phyloP scores from a whole-genome alignment of 2,888 invertebrate genomes.

The Pandemis heparana region DNA sequence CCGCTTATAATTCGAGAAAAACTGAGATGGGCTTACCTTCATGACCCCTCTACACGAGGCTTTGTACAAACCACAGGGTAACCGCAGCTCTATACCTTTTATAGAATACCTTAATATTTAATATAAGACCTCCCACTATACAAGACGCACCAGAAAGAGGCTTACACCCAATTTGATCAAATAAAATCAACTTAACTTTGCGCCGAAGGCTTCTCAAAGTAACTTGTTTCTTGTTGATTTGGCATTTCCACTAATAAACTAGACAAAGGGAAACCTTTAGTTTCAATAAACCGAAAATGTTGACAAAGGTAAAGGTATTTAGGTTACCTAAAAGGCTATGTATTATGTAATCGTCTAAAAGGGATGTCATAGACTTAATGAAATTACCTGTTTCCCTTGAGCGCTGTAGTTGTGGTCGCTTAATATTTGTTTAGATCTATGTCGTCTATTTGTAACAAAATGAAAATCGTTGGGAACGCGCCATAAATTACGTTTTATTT shows the following conservation, averaged over 20 bases:
- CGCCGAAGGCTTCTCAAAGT: constrained; percentile 9
- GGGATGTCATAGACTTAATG: background rate
- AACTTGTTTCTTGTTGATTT: constrained; percentile 27
- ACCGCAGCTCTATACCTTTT: background rate
- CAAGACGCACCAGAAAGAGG: background rate
- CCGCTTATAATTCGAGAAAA: background rate
- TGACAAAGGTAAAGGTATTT: constrained; percentile 12
- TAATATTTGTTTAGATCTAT: background rate
- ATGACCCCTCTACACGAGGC: background rate
- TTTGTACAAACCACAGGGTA: background rate
- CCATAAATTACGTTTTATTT: background rate
- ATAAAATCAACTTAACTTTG: constrained; percentile 23
- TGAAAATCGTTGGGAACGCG: background rate
- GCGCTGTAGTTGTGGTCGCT: background rate
- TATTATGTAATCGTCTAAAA: constrained; percentile 1
- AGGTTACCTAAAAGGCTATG: constrained; percentile 7
- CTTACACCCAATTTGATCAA: constrained; percentile 9
- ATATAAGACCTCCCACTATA: background rate
- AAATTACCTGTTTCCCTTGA: background rate
- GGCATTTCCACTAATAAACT: constrained; percentile 19
- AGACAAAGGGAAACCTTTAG: constrained; percentile 15
- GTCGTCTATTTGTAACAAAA: background rate
- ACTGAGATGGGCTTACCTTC: background rate
- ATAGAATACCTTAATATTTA: background rate
- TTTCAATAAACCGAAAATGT: constrained; percentile 2